These are phyloP conservation scores for Butastur rufipennis DNA, from an alignment of 2,113 vertebrate species.

Conservation along the genomic window DNA sequence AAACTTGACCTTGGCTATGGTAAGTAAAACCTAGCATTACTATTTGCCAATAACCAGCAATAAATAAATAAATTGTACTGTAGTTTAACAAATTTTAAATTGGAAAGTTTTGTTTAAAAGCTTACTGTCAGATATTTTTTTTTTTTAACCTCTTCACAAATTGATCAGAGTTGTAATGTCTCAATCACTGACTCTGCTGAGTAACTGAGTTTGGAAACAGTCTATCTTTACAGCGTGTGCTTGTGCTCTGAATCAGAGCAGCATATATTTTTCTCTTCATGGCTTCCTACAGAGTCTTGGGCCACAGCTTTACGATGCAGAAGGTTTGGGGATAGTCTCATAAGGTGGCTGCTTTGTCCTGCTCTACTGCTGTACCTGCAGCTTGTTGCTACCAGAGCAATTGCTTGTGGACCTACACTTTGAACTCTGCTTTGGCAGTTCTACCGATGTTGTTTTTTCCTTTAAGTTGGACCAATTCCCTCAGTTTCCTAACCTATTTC, in stretches of 20 bases:
- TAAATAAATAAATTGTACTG: neutral
- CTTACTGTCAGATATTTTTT: neutral
- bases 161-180: neutral
- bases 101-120: neutral
- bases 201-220: neutral
- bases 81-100: neutral
- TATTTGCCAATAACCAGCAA: neutral
- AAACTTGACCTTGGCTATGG: neutral
- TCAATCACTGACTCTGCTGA: neutral
- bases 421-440: constrained; percentile 10
- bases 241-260: neutral
- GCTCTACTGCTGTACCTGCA: neutral
- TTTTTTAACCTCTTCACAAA: neutral
- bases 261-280: neutral
- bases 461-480: neutral
- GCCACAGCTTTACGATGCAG: neutral
- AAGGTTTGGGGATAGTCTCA: neutral
- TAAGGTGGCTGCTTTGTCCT: neutral
- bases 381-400: neutral
- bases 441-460: neutral
- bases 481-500: neutral
- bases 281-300: neutral
- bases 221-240: neutral
- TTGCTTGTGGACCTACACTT: neutral
- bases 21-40: neutral